These are phyloP conservation scores for Suncus etruscus DNA, from an alignment of 2,113 vertebrate species.

Conservation along the genomic window DNA sequence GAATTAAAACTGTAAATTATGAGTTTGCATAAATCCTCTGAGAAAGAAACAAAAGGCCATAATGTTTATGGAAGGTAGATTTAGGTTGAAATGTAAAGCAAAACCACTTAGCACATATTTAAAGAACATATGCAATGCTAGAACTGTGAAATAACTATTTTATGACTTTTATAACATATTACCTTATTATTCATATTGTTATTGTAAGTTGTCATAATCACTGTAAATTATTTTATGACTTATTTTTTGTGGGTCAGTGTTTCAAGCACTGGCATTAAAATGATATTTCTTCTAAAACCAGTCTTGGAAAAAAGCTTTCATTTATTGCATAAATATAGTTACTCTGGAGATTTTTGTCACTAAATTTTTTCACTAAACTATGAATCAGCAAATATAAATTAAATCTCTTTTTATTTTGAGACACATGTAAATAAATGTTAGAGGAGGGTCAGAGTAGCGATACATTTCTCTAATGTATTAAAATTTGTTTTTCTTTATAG, in stretches of 20 bases:
- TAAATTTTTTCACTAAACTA: conserved; percentile 25
- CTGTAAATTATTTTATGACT: conserved; percentile 27
- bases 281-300: conserved; percentile 38
- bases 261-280: background rate
- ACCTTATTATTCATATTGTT: background rate
- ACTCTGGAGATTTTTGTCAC: conserved; percentile 5
- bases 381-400: conserved; percentile 63
- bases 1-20: background rate
- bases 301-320: background rate
- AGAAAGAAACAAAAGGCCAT: background rate
- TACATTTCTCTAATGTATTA: conserved; percentile 52
- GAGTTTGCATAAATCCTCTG: background rate
- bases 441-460: conserved; percentile 32
- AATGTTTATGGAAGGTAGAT: background rate
- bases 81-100: conserved; percentile 17
- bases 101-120: background rate
- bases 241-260: background rate
- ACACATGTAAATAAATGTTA: conserved; percentile 9
- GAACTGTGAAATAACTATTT: background rate
- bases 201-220: background rate
- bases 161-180: background rate
- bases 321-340: background rate
- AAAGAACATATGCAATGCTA: background rate
- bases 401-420: conserved; percentile 60
- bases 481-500: conserved; percentile 42